Evolutionary conservation across 2,113 vertebrate genomes (phyloP), one percentile per base, ranked within the genome.

Genomic region (Corythornis cristatus): DNA sequence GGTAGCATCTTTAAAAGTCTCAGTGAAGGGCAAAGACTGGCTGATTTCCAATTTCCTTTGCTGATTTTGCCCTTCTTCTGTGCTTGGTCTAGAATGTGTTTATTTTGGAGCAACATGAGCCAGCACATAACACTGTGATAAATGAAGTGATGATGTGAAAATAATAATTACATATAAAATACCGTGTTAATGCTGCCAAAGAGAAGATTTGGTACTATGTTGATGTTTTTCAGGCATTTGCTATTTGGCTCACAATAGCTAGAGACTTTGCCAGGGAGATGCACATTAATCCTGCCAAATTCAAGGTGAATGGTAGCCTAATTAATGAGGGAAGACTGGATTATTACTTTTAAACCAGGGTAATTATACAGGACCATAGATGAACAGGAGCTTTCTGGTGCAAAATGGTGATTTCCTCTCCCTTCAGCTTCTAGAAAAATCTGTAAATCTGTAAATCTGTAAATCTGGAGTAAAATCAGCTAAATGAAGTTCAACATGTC

Each of bases 71-170:
- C 20, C 54, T 84, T 80, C 57, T 81, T 71, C n/a, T 66, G 14
- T 60, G 57, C 45, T 93, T 1, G 0, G 9, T 74, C 15, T 50
- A 12, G 58, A 89, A 51, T 13, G 14, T 50, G 60, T 93, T 89
- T 87, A 22, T 89, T 92, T 86, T 90, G 89, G 75, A 83, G 72
- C 45, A 25, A 46, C 35, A 6, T 60, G 42, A 83, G 31, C 31
- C 45, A 76, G 60, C 1, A 0, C n/a, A 2, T 70, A 82, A 43
- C 20, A 23, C 48, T 61, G 48, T 86, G 66, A 93, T 48, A 80
- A 94, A 91, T 87, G 31, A 92, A 83, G 54, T 89, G 75, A n/a
- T 88, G 87, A 94, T 67, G 64, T 80, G 71, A 82, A 90, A 87
- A 80, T 85, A 76, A 66, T 76, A 77, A 91, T 96, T 89, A 46